A percentile compares a stretch with the other conserved stretches of the same genome.
Evolutionary conservation across 2,113 vertebrate species (phyloP).

Genomic region (Bubo scandiacus): DNA sequence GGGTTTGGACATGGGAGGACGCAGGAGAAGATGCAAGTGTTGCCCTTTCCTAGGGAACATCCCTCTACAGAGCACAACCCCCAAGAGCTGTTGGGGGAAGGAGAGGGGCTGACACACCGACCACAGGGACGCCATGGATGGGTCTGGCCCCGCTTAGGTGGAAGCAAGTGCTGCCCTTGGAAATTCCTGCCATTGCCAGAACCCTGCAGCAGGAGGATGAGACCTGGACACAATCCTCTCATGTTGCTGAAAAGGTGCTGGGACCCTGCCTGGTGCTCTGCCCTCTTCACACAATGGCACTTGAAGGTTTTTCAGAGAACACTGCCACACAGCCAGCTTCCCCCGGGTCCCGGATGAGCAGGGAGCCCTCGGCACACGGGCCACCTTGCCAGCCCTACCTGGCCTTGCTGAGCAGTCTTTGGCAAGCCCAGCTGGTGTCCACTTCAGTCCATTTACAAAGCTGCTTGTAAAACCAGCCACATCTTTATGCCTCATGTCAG

Average conservation of each 20-base stretch:
- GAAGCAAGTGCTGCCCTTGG: not conserved
- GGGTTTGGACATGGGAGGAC: not conserved
- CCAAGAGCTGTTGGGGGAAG: rapidly evolving
- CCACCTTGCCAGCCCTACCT: not conserved
- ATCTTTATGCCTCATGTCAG: not conserved
- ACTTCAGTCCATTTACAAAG: not conserved
- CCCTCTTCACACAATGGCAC: not conserved
- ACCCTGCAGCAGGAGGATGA: not conserved
- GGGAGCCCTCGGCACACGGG: rapidly evolving
- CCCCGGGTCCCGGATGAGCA: rapidly evolving
- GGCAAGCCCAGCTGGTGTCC: not conserved
- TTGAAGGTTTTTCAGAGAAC: not conserved
- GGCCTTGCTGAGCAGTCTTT: not conserved
- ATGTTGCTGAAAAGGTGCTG: not conserved
- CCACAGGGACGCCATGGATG: not conserved
- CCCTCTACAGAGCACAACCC: not conserved
- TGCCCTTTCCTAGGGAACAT: not conserved
- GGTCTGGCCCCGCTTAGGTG: no score
- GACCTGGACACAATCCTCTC: not conserved
- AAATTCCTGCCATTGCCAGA: not conserved
- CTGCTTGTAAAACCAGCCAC: not conserved
- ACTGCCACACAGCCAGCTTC: not conserved
- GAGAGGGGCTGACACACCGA: not conserved
- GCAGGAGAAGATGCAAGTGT: not conserved
- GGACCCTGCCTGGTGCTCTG: not conserved